Base-by-base conservation (phyloP, 2,888 invertebrate genomes). In the Drosophila helvetica region DNA sequence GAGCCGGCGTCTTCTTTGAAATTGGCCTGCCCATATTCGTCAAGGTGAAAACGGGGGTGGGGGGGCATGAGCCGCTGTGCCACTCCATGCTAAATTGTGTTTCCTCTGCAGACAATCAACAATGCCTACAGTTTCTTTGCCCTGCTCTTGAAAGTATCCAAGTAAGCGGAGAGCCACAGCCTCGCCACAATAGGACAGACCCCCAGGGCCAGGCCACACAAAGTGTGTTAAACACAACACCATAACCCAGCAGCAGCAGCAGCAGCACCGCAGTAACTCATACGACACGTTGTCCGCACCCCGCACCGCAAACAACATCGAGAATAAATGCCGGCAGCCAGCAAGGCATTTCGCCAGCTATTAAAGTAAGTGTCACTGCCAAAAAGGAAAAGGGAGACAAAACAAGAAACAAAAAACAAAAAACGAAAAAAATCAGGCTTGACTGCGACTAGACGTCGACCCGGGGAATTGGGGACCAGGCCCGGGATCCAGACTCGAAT, bases 111-210 rank as follows among this genome's bases (percentile, higher is more conserved):
- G 84, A 86, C 84, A 38, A 82, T 85, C 46, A 85, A 90, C 68
- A 89, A 89, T 78, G 89, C 90, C 7, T 91, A 90, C 70, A 88
- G 82, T 18, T 79, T 90, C 51, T 87, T 91, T 69, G 91, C 91
- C 9, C 61, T 91, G 33, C 77, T 91, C 7, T 72, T 90, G 17
- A 90, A 88, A 63, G 69, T 91, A 54, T 80, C 88, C 30, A 85
- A 86, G 56, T 80, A 65, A 71, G 27, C 5, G 12, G 58, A 27
- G 38, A 19, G 12, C 15, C 46, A n/a, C 38, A 48, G 45, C 18
- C 18, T 12, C 27, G 12, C 54, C 73, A 61, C 60, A 74, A 61
- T 57, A 54, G 30, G 45, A 48, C 62, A 55, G 47, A 47, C 46
- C 33, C 38, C 38, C 72, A 38, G 56, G 54, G 74, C 63, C 52